phyloP scores from a whole-genome alignment of 2,113 vertebrate genomes.

The Recurvirostra avosetta region DNA sequence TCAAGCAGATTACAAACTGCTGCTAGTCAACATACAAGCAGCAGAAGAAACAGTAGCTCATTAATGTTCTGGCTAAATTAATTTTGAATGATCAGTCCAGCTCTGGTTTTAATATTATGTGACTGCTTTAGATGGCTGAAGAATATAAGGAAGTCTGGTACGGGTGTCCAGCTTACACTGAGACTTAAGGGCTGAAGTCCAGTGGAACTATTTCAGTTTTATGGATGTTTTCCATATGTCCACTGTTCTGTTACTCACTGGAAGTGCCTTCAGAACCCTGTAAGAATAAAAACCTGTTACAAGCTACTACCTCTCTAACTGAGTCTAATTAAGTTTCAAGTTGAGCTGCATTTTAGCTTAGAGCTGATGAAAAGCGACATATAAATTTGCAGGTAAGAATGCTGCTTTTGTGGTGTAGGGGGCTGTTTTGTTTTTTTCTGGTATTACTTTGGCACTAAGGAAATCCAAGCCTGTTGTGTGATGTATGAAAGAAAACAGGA shows the following conservation, averaged over 20 bases:
- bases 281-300: conserved; percentile 45
- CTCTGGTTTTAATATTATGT: not conserved
- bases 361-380: not conserved
- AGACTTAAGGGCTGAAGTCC: not conserved
- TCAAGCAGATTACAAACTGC: not conserved
- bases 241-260: not conserved
- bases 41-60: not conserved
- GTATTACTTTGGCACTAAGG: not conserved
- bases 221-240: not conserved
- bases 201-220: not conserved
- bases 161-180: not conserved
- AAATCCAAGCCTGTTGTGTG: not conserved
- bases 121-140: not conserved
- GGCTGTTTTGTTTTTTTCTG: not conserved
- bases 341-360: not conserved
- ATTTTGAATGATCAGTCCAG: not conserved
- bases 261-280: conserved; percentile 26
- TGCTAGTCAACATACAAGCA: not conserved
- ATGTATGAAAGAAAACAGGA: not conserved
- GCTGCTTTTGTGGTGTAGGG: not conserved
- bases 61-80: not conserved
- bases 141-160: not conserved
- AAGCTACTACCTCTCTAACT: not conserved
- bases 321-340: not conserved
- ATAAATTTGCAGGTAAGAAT: not conserved